Base-by-base conservation (phyloP, 30 jellyfish, hydroid and myxozoan species). In the Chrysaora quinquecirrha region DNA sequence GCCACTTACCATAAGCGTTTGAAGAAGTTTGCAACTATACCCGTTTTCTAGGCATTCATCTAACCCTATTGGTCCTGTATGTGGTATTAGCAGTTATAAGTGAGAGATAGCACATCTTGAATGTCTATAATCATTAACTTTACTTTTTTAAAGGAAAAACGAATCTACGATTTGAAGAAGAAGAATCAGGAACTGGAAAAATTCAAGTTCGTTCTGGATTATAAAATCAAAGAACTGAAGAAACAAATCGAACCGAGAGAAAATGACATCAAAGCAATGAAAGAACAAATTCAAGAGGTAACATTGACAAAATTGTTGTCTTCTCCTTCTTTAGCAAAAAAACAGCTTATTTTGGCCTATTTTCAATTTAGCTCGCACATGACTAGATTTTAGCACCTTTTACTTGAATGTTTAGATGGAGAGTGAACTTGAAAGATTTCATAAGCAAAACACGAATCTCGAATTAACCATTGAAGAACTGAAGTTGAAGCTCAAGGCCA, bases 181-280 rank as follows among this genome's bases (percentile, higher is more conserved):
- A 94, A 94, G 84, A 94, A 94, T 67, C 99, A 94, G 73, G 99
- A 94, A 54, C 75, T 94, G 76, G 99, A 94, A 48, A 94, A 94
- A 67, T 94, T 94, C 82, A 94, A 94, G 50, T 94, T 94, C 54
- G 99, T 94, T 38, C 91, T 94, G 4, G 99, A 94, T 83, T 94
- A 94, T 67, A 94, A 94, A 52, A 94, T 94, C 92, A 94, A 94
- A 72, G 99, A 94, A 76, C 61, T 94, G 82, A 94, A 94, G 75
- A 94, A 94, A 72, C 99, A 94, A 82, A 94, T 94, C 64, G 99
- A 94, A 56, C 99, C 99, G 19, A 80, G 99, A 23, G 99, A 94
- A 67, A 87, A 94, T 60, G 99, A 94, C 33, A 88, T 94, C 82
- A 94, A 94, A 58, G 97, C 96, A n/a, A 88, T 94, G 99, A 94